Evolutionary conservation across 2,888 invertebrate genomes (phyloP).

Genomic region (Carterocephalus palaemon): DNA sequence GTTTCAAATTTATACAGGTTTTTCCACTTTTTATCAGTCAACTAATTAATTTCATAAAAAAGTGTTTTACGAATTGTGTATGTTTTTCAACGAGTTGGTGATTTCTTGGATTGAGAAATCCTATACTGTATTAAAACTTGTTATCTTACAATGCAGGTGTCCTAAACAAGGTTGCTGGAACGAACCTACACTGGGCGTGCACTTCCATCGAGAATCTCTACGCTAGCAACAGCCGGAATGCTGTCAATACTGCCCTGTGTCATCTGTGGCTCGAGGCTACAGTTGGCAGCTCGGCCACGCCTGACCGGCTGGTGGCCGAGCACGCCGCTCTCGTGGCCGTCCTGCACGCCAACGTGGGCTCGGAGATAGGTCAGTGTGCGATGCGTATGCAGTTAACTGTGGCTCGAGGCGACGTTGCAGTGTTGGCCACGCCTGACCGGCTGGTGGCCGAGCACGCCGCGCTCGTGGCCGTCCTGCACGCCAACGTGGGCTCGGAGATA

Average conservation of each 20-base stretch:
- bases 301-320: slow-evolving; percentile 89
- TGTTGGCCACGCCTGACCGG: slow-evolving; percentile 83
- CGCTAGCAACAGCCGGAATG: slow-evolving; percentile 86
- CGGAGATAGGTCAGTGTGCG: slow-evolving; percentile 89
- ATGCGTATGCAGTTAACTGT: too few relatives aligned
- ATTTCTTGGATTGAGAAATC: too few relatives aligned
- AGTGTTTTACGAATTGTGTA: too few relatives aligned
- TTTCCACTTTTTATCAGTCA: too few relatives aligned
- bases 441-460: slow-evolving; percentile 91
- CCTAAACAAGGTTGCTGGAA: slow-evolving; percentile 91
- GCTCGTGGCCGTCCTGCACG: slow-evolving; percentile 89
- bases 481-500: slow-evolving; percentile 94
- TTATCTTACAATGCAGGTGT: too few relatives aligned
- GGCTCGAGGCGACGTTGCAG: slow-evolving; percentile 84
- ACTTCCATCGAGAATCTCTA: slow-evolving; percentile 89
- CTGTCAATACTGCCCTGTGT: slow-evolving; percentile 87
- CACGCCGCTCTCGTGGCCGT: slow-evolving; percentile 90
- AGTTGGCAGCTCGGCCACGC: slow-evolving; percentile 79
- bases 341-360: slow-evolving; percentile 93
- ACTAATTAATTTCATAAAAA: too few relatives aligned
- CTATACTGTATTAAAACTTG: too few relatives aligned
- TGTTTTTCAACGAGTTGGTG: too few relatives aligned
- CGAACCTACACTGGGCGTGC: slow-evolving; percentile 91
- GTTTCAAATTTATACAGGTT: too few relatives aligned
- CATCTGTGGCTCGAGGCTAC: slow-evolving; percentile 85